Evolutionary conservation across 2,888 invertebrate species (phyloP), one percentile per base, ranked within the genome.

Genomic region (Machimus rusticus): DNA sequence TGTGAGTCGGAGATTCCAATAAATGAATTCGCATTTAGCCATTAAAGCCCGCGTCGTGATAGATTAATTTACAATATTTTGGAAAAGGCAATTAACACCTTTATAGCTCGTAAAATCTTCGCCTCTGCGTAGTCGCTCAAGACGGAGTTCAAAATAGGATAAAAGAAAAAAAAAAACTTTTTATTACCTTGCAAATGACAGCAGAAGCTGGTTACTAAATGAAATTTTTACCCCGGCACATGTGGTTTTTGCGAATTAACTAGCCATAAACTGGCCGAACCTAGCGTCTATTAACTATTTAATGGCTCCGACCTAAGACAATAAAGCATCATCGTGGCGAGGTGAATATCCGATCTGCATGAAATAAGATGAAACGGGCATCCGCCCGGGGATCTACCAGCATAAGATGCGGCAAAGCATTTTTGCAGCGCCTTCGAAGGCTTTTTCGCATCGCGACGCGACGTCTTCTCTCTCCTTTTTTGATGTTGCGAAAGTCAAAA

Each of bases 401-500:
- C n/a, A 8, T 23, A 66, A 28, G 9, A 23, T 66, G 66, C 28
- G 1, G 51, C n/a, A 51, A 51, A n/a, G 51, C n/a, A 66, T 23
- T 28, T 55, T 9, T 66, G 66, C 66, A 66, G 23, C 3, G 23
- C 66, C 66, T 28, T 66, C 6, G 66, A 28, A 66, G 66, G 66
- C 66, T 66, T 8, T 23, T 66, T 28, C 66, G 57, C 57, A 57
- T n/a, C 57, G 23, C 55, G 8, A 1, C 6, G 6, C 55, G 5
- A n/a, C 66, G 66, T 66, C 66, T 66, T 66, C 28, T 23, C 9
- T 28, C 12, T 28, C 28, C 14, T 66, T 66, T 46, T 66, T 66
- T 46, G 78, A 78, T 78, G 19, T 78, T 78, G 39, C 43, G 46
- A 78, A 78, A 43, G 78, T 78, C 78, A 78, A 78, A 78, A 78